These are phyloP conservation scores for Zaprionus davidi DNA, from an alignment of 1,140 invertebrate species.

Conservation along the genomic window DNA sequence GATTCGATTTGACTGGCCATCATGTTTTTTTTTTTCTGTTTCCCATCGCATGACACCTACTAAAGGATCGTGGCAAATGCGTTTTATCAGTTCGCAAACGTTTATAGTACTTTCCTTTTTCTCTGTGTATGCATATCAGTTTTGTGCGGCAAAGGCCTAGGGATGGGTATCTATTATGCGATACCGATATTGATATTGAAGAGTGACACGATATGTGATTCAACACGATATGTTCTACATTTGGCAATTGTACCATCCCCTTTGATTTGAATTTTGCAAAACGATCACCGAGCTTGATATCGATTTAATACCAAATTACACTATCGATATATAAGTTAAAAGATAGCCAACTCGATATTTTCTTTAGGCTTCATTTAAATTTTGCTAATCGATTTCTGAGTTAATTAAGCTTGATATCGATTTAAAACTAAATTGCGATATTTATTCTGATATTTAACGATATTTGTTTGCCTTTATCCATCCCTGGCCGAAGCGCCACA, in stretches of 20 bases:
- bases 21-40: slow-evolving; percentile 4
- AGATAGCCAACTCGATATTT: too few species aligned
- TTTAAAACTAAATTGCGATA: too few species aligned
- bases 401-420: too few species aligned
- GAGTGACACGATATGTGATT: neutral
- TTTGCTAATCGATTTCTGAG: too few species aligned
- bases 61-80: slow-evolving; percentile 45
- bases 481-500: neutral
- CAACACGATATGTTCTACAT: neutral
- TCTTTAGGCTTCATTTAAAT: too few species aligned
- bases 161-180: neutral
- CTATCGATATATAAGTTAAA: too few species aligned
- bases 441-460: neutral
- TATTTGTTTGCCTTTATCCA: neutral
- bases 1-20: slow-evolving; percentile 62
- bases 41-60: slow-evolving; percentile 11
- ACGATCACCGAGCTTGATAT: neutral
- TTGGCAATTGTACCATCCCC: neutral
- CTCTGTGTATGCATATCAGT: slow-evolving; percentile 53
- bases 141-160: slow-evolving; percentile 14
- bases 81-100: slow-evolving; percentile 58
- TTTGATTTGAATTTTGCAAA: neutral
- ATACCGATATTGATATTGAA: neutral
- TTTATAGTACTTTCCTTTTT: slow-evolving; percentile 60
- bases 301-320: too few species aligned